Evolutionary conservation across 2,797 vertebrate species (phyloP), one percentile per base, ranked within the genome.

Genomic region (Loriculus beryllinus): DNA sequence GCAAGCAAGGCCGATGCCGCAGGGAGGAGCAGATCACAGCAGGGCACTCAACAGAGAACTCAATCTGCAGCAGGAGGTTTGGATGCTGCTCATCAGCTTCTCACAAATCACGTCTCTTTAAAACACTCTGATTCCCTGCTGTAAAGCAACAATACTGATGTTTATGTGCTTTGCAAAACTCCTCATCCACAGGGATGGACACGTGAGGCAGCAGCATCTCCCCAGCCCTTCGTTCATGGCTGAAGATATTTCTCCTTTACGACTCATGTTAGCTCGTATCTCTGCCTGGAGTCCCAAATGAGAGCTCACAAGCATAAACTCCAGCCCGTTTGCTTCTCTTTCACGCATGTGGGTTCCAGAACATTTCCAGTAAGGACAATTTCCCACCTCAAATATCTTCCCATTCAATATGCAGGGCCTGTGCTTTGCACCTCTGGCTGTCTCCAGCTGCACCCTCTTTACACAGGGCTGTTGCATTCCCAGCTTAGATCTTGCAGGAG

Each of bases 1-100:
- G 48, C 18, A 23, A 19, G 16, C 10, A 8, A 8, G 40, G 23
- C 8, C 0, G 1, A 14, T 33, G 71, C 20, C 0, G 0, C 10
- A 3, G 62, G 25, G 6, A 14, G 43, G 35, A 29, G 20, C 3
- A 22, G 52, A 5, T 19, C 25, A 4, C 2, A 3, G 40, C 28
- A 14, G 14, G 45, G 37, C 4, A 1, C 18, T 4, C 37, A 15
- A 69, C 74, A 39, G 35, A 29, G 33, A 40, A 3, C 39, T 48
- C 43, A 0, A 3, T 15, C 40, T 35, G 56, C 6, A 60, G 39
- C 43, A 28, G 65, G 43, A 72, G 29, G 14, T 28, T 7, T 67
- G 82, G 64, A 35, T 68, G 48, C 35, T 47, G 12, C 35, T 21
- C 5, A 35, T 42, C 47, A 47, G 29, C 51, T 35, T 80, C 28